phyloP scores from a whole-genome alignment of 2,113 vertebrate species.

The Paralichthys olivaceus region DNA sequence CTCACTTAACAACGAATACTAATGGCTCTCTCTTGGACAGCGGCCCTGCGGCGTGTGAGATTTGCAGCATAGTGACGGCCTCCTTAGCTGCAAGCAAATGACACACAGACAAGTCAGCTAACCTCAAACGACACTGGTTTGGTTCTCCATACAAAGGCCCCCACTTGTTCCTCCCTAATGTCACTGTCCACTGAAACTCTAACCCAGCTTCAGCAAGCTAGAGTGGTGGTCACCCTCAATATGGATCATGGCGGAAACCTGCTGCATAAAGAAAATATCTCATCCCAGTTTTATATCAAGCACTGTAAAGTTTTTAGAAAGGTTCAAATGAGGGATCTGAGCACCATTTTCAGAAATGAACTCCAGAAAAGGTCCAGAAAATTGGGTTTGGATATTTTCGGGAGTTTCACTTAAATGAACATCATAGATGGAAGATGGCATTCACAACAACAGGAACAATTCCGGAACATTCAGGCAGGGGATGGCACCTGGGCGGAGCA shows the following conservation, averaged over 20 bases:
- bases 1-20: constrained; percentile 68
- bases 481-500: no score
- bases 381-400: not conserved
- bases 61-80: constrained; percentile 34
- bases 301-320: not conserved
- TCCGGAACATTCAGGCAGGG: no score
- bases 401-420: no score
- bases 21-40: constrained; percentile 63
- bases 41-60: constrained; percentile 46
- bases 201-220: not conserved
- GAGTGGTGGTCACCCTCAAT: constrained; percentile 37
- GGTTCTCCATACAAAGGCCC: constrained; percentile 25
- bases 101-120: constrained; percentile 50
- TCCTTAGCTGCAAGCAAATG: constrained; percentile 40
- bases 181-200: constrained; percentile 30
- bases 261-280: constrained; percentile 21
- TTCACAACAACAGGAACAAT: no score
- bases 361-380: not conserved
- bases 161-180: constrained; percentile 30
- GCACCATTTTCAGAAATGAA: no score
- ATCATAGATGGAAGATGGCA: no score
- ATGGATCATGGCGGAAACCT: constrained; percentile 30
- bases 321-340: not conserved
- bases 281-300: constrained; percentile 24
- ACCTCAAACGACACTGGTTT: constrained; percentile 49